Base-by-base conservation (phyloP, 2,797 vertebrate genomes). In the Pogonophryne albipinna region DNA sequence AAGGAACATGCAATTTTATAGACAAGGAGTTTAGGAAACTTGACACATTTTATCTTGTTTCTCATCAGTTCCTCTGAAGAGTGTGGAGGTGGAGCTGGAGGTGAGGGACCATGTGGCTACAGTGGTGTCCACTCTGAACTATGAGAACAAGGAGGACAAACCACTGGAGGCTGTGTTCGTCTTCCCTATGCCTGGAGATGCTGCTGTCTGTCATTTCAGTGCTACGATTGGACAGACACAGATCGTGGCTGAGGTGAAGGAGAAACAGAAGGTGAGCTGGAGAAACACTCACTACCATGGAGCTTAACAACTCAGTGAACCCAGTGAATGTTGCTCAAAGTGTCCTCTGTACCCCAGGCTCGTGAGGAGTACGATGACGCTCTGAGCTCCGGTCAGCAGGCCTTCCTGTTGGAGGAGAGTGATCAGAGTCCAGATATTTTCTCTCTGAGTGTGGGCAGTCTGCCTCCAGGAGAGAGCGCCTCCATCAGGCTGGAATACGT, bases 151-250 rank as follows among this genome's bases (percentile, higher is more conserved):
- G 66, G 95, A 96, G 80, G 82, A 92, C 41, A 79, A 85, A 55
- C 88, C 95, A 0, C 16, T 97, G 44, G 96, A 97, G 89, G 92
- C 92, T 0, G 61, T 95, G 50, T 97, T 97, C 66, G 91, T 97
- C 42, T 97, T 97, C 76, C 95, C 96, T 67, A 81, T 96, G 92
- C 95, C 96, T 51, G 93, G 92, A 66, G 95, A 96, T 23, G 95
- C 95, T 55, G 95, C 96, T 7, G 91, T 97, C 57, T 96, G 95
- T 82, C 95, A 95, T 79, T 97, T 97, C 66, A 94, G 96, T 47
- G 95, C 95, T 31, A 76, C 84, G 63, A 87, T 97, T 4, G 95
- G 94, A 74, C 92, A 95, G 62, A 93, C 87, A 16, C 91, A 85
- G 83, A 93, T 96, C 58, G 91, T 95, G 52, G 96, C 95, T 10